phyloP scores from a whole-genome alignment of 2,888 invertebrate genomes.

The Hypomecis punctinalis region DNA sequence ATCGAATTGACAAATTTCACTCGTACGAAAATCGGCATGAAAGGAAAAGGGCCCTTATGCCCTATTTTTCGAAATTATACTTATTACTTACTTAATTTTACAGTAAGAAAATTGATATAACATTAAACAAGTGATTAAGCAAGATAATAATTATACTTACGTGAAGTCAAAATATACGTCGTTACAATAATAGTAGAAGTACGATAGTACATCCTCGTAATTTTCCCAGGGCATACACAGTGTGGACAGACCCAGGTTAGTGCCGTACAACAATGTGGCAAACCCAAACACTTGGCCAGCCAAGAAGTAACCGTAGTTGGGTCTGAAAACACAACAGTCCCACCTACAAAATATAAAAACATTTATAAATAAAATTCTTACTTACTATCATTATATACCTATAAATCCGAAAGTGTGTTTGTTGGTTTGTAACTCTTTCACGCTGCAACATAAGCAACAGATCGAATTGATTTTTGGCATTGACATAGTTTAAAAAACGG shows the following conservation, averaged over 20 bases:
- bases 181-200: conserved; percentile 89
- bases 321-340: conserved; percentile 93
- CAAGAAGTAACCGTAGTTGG: conserved; percentile 91
- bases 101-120: not conserved
- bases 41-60: too few species aligned
- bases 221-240: conserved; percentile 92
- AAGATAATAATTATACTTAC: conserved; percentile 81
- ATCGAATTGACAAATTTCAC: too few species aligned
- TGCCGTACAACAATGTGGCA: conserved; percentile 88
- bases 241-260: conserved; percentile 93
- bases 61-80: too few species aligned
- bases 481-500: too few species aligned
- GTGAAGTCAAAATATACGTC: conserved; percentile 92
- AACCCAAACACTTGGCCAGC: conserved; percentile 87
- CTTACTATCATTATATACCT: too few species aligned
- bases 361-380: not conserved
- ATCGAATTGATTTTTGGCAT: too few species aligned
- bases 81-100: not conserved
- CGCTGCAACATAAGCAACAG: too few species aligned
- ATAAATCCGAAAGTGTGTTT: too few species aligned
- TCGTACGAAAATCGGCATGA: too few species aligned
- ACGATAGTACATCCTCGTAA: conserved; percentile 88
- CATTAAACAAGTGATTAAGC: conserved; percentile 10
- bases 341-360: conserved; percentile 83
- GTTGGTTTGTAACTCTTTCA: too few species aligned